Percentiles rank a stretch among this genome's conserved stretches.
Evolutionary conservation across 2,888 invertebrate species (phyloP).

Genomic region (Pristionchus arcanus): DNA sequence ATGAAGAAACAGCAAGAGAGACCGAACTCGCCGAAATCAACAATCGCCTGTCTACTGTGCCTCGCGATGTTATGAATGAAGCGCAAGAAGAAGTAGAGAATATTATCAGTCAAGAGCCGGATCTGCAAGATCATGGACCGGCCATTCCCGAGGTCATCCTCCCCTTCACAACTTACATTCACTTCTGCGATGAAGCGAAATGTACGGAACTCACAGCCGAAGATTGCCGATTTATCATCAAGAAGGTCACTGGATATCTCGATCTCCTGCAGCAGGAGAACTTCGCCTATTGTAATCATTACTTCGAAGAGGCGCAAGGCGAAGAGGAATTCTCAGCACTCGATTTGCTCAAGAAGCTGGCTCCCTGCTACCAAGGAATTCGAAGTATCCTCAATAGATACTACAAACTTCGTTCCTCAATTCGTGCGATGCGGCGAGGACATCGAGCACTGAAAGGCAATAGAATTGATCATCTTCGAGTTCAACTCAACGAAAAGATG

Average conservation of each 20-base stretch:
- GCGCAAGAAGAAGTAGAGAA: background rate
- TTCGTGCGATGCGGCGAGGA: background rate
- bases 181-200: background rate
- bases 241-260: background rate
- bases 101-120: background rate
- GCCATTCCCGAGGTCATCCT: background rate
- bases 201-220: background rate
- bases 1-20: background rate
- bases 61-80: background rate
- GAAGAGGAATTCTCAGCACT: background rate
- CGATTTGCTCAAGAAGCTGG: background rate
- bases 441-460: background rate
- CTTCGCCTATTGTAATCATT: background rate
- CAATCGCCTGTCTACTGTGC: background rate
- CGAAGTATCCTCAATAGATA: background rate
- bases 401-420: background rate
- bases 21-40: background rate
- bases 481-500: background rate
- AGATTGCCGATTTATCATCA: background rate
- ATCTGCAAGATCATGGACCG: background rate
- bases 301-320: background rate
- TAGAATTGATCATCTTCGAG: background rate
- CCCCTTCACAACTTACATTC: conserved; percentile 6
- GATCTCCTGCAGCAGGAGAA: background rate
- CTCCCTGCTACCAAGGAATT: conserved; percentile 6